These are phyloP conservation scores for Hipposideros larvatus DNA, from an alignment of 2,797 vertebrate genomes.

Conservation along the genomic window DNA sequence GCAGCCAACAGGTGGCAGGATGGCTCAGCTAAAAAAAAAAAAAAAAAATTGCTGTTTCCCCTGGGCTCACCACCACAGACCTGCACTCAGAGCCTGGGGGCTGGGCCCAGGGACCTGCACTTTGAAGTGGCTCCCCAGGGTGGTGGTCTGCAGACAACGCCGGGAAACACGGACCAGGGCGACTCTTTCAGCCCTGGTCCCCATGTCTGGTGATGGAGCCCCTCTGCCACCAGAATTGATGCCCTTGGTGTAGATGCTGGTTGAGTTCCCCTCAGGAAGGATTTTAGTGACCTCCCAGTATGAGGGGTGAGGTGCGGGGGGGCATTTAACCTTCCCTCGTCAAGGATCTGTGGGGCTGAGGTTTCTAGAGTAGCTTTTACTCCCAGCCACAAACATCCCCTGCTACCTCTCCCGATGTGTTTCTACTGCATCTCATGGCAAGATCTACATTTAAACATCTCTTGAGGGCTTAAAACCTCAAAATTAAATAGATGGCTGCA, in stretches of 20 bases:
- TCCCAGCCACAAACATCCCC: not conserved
- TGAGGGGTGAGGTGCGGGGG: not conserved
- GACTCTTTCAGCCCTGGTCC: not conserved
- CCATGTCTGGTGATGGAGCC: not conserved
- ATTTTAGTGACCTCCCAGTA: not conserved
- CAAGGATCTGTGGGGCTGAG: not conserved
- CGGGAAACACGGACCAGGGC: not conserved
- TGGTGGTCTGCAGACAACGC: not conserved
- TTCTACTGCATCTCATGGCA: not conserved
- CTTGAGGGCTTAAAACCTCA: slow-evolving; percentile 64
- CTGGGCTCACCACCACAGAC: too few species aligned
- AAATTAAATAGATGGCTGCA: slow-evolving; percentile 46
- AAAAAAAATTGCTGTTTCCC: too few species aligned
- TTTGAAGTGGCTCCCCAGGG: not conserved
- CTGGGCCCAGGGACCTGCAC: not conserved
- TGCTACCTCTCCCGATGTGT: not conserved
- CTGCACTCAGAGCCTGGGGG: not conserved
- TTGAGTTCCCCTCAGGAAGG: not conserved
- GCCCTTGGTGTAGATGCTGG: not conserved
- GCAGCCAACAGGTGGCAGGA: too few species aligned
- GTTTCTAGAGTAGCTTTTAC: not conserved
- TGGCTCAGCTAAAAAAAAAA: too few species aligned
- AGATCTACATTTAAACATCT: slow-evolving; percentile 38
- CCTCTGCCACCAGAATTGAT: not conserved
- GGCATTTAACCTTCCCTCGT: not conserved